These are phyloP conservation scores for Epistrophe eligans DNA, from an alignment of 2,888 invertebrate species.

Conservation along the genomic window DNA sequence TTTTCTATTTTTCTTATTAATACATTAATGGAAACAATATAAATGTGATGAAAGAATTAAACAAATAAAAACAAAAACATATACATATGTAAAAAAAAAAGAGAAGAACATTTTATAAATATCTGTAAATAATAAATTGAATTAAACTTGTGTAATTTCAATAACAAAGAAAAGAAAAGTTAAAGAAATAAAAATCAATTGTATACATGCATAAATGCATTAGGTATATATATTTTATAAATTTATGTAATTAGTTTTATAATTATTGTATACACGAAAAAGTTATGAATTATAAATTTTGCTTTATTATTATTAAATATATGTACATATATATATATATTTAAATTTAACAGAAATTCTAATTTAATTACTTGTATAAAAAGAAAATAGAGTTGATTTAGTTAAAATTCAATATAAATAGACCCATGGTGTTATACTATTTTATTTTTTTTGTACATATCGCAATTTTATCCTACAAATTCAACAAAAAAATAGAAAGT, in stretches of 20 bases:
- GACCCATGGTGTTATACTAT: conserved; percentile 14
- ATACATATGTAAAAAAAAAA: conserved; percentile 37
- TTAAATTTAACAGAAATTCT: conserved; percentile 20
- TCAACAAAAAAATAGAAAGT: conserved; percentile 9
- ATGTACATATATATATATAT: background rate
- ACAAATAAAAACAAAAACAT: conserved; percentile 31
- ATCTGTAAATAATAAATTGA: conserved; percentile 60
- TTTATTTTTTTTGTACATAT: conserved; percentile 65
- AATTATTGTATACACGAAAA: conserved; percentile 54
- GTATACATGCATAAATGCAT: conserved; percentile 60
- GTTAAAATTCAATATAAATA: conserved; percentile 30
- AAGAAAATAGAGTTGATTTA: conserved; percentile 32
- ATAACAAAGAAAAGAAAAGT: conserved; percentile 25
- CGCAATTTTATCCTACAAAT: conserved; percentile 28
- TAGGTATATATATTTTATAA: conserved; percentile 45
- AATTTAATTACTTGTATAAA: conserved; percentile 38
- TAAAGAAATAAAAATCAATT: conserved; percentile 10
- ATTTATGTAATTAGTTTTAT: conserved; percentile 58
- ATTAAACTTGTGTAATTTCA: conserved; percentile 1
- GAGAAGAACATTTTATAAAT: conserved; percentile 29
- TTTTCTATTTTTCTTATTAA: conserved; percentile 45
- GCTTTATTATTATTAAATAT: conserved; percentile 71
- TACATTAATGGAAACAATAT: conserved; percentile 35
- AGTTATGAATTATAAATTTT: conserved; percentile 62
- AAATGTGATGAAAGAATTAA: conserved; percentile 67